Percentiles rank a stretch among this genome's conserved stretches.
Evolutionary conservation across 2,113 vertebrate genomes (phyloP).

Genomic region (Oxygymnocypris stewartii): DNA sequence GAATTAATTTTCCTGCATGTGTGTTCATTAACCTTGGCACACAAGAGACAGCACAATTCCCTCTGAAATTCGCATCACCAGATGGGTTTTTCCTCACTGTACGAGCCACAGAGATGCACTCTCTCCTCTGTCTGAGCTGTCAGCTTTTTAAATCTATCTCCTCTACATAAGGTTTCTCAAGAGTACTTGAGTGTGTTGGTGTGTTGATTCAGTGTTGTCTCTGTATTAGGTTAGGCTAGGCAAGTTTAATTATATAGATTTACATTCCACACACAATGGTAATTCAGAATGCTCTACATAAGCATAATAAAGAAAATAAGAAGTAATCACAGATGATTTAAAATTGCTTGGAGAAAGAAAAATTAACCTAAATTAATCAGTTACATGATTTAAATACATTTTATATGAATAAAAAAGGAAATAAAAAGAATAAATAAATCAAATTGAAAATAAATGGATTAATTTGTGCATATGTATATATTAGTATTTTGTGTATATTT

Average conservation of each 20-base stretch:
- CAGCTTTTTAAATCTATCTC: not conserved
- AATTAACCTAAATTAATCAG: not conserved
- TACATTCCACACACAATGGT: not conserved
- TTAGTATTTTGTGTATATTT: no score
- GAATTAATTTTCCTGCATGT: conserved; percentile 27
- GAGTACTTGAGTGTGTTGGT: conserved; percentile 23
- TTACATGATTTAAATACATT: not conserved
- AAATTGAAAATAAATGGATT: no score
- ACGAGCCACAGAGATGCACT: not conserved
- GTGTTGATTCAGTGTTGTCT: conserved; percentile 19
- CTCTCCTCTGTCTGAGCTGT: not conserved
- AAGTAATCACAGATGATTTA: not conserved
- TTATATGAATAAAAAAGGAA: not conserved
- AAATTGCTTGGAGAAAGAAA: not conserved
- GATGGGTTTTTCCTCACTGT: conserved; percentile 16
- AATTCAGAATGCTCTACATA: not conserved
- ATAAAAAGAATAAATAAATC: not conserved
- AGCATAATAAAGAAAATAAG: not conserved
- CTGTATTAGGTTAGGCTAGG: not conserved
- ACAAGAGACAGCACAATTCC: conserved; percentile 6
- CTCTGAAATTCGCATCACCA: conserved; percentile 29
- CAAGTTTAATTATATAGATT: not conserved
- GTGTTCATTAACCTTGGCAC: conserved; percentile 35
- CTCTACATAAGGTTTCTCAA: not conserved
- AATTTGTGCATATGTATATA: no score